phyloP scores from a whole-genome alignment of 2,797 vertebrate species.

The Lophotriccus pileatus region DNA sequence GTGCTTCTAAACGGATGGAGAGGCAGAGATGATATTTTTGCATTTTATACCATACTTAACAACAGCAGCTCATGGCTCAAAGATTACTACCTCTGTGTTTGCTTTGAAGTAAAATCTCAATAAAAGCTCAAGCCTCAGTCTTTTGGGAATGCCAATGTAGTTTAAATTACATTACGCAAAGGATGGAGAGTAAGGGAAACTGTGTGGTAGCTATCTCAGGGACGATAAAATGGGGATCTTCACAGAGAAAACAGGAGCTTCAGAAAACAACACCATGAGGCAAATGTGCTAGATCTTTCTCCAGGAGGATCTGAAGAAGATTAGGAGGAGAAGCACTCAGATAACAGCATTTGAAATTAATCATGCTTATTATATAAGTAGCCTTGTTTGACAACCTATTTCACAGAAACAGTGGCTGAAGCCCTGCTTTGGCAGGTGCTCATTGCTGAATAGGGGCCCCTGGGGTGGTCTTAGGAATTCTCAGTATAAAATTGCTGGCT shows the following conservation, averaged over 20 bases:
- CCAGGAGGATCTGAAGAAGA: background rate
- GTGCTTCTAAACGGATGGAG: conserved; percentile 36
- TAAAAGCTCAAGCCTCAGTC: background rate
- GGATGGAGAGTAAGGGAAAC: background rate
- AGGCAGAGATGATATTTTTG: conserved; percentile 6
- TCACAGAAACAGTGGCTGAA: background rate
- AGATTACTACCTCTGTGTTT: conserved; percentile 30
- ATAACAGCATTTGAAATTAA: background rate
- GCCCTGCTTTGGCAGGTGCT: accelerated
- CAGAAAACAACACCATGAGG: background rate
- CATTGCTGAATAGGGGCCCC: background rate
- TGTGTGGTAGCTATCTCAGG: background rate
- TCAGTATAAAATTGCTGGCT: background rate
- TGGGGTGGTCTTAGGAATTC: background rate
- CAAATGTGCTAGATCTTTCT: background rate
- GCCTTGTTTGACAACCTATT: background rate
- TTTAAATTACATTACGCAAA: conserved; percentile 3
- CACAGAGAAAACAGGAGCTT: background rate
- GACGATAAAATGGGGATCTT: background rate
- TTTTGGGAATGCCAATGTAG: background rate
- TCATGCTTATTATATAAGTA: background rate
- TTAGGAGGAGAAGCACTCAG: background rate
- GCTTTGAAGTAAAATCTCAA: conserved; percentile 43
- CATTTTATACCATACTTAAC: conserved; percentile 41
- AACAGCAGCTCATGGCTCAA: background rate